A percentile compares a stretch with the other conserved stretches of the same genome.
Conservation (phyloP, 2,797 vertebrate species). For the Odontamblyopus lacepedii region DNA sequence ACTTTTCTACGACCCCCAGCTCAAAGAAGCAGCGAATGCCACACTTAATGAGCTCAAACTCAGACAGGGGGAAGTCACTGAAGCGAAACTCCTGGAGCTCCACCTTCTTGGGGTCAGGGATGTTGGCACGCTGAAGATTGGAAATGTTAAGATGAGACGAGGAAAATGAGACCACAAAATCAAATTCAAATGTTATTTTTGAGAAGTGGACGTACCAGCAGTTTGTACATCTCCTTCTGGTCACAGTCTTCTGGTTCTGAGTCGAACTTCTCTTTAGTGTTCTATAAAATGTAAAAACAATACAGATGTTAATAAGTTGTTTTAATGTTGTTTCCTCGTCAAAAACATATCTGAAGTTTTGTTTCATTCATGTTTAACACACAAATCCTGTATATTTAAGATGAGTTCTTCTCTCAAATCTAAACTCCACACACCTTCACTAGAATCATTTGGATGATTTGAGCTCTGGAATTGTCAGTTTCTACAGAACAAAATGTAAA, state of each 20-base stretch:
- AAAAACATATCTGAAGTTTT: too few species aligned
- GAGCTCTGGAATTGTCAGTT: too few species aligned
- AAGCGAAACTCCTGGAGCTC: slow-evolving; percentile 88
- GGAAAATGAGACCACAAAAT: background rate
- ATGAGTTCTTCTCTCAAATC: too few species aligned
- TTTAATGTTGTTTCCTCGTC: background rate
- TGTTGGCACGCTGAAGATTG: slow-evolving; percentile 78
- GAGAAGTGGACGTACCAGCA: slow-evolving; percentile 80
- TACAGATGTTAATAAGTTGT: background rate
- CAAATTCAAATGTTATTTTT: background rate
- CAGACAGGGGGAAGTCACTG: slow-evolving; percentile 89
- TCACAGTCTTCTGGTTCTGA: slow-evolving; percentile 85
- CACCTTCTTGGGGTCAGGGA: slow-evolving; percentile 82
- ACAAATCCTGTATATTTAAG: too few species aligned
- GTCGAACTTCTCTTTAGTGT: slow-evolving; percentile 87
- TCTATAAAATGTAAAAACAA: slow-evolving; percentile 65
- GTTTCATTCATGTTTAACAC: too few species aligned
- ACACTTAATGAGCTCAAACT: slow-evolving; percentile 85
- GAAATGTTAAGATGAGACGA: background rate
- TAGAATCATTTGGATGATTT: too few species aligned
- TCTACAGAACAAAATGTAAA: too few species aligned
- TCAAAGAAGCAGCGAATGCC: slow-evolving; percentile 92
- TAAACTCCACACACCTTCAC: too few species aligned
- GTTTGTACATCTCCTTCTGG: slow-evolving; percentile 86
- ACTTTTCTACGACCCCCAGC: slow-evolving; percentile 92